These are phyloP conservation scores for Augiades crinisus DNA, from an alignment of 2,888 invertebrate species.

Conservation along the genomic window DNA sequence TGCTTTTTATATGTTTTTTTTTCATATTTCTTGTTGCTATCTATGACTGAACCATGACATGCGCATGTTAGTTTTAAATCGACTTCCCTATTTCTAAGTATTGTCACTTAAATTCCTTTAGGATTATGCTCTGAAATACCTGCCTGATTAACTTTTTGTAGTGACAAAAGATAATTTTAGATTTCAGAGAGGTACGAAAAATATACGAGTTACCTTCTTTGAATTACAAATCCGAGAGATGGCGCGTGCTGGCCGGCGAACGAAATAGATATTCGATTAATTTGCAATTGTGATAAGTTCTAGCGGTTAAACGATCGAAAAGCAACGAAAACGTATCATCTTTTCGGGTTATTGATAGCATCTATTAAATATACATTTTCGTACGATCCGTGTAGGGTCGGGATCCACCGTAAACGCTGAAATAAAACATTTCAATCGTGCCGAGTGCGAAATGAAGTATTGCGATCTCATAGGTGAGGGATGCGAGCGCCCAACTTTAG, in stretches of 20 bases:
- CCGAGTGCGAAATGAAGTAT: slow-evolving; percentile 71
- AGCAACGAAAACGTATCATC: slow-evolving; percentile 70
- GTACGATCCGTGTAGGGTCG: slow-evolving; percentile 50
- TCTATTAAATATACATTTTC: slow-evolving; percentile 79
- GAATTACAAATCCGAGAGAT: slow-evolving; percentile 61
- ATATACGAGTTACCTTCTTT: slow-evolving; percentile 53
- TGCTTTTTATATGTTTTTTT: slow-evolving; percentile 70
- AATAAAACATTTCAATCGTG: slow-evolving; percentile 75
- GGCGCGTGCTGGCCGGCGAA: slow-evolving; percentile 50
- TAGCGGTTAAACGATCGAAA: slow-evolving; percentile 61
- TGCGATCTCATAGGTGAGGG: slow-evolving; percentile 54
- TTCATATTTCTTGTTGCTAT: slow-evolving; percentile 43
- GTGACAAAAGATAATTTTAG: slow-evolving; percentile 40
- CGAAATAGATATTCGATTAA: slow-evolving; percentile 72
- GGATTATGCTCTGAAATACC: slow-evolving; percentile 6
- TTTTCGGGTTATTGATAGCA: slow-evolving; percentile 77
- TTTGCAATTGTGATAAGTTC: slow-evolving; percentile 77
- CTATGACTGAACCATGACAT: slow-evolving; percentile 71
- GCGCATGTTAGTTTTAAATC: slow-evolving; percentile 24
- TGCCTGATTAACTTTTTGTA: slow-evolving; percentile 23
- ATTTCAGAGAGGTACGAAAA: slow-evolving; percentile 50
- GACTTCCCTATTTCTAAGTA: slow-evolving; percentile 15
- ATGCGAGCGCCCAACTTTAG: slow-evolving; percentile 52
- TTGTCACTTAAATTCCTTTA: slow-evolving; percentile 15
- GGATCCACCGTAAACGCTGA: slow-evolving; percentile 57